Evolutionary conservation across 2,888 invertebrate species (phyloP).

Genomic region (Nomada ruficornis): DNA sequence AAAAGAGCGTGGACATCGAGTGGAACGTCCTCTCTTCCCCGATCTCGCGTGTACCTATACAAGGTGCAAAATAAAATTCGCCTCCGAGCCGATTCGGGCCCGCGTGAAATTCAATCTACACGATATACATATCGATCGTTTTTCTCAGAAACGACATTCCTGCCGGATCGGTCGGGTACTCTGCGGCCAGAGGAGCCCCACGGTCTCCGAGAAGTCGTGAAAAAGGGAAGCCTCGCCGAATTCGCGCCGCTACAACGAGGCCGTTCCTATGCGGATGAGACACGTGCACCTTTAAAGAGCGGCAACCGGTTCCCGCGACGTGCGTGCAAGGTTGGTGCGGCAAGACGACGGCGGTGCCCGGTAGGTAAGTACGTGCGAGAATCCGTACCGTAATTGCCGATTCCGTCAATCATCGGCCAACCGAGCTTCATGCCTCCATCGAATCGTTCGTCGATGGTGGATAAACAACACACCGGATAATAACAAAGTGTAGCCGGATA

Average conservation of each 20-base stretch:
- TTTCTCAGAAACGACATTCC: slow-evolving; percentile 58
- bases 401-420: slow-evolving; percentile 70
- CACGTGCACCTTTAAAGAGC: slow-evolving; percentile 73
- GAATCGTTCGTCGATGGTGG: slow-evolving; percentile 48
- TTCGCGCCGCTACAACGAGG: slow-evolving; percentile 57
- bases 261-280: slow-evolving; percentile 63
- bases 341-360: slow-evolving; percentile 36
- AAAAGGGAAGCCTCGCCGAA: slow-evolving; percentile 48
- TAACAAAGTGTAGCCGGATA: slow-evolving; percentile 68
- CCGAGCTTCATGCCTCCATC: slow-evolving; percentile 38
- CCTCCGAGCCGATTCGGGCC: background rate
- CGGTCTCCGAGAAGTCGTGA: slow-evolving; percentile 46
- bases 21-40: background rate
- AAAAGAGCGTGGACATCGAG: too few species aligned
- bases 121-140: slow-evolving; percentile 54
- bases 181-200: background rate
- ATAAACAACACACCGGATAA: slow-evolving; percentile 59
- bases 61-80: slow-evolving; percentile 12
- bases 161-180: slow-evolving; percentile 29
- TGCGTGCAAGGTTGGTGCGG: slow-evolving; percentile 65
- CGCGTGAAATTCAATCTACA: slow-evolving; percentile 59
- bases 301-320: slow-evolving; percentile 76
- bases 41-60: background rate
- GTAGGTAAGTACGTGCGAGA: slow-evolving; percentile 68
- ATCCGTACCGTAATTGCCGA: slow-evolving; percentile 67